Evolutionary conservation across 2,113 vertebrate genomes (phyloP), one percentile per base, ranked within the genome.

Genomic region (Pterocles orientalis): DNA sequence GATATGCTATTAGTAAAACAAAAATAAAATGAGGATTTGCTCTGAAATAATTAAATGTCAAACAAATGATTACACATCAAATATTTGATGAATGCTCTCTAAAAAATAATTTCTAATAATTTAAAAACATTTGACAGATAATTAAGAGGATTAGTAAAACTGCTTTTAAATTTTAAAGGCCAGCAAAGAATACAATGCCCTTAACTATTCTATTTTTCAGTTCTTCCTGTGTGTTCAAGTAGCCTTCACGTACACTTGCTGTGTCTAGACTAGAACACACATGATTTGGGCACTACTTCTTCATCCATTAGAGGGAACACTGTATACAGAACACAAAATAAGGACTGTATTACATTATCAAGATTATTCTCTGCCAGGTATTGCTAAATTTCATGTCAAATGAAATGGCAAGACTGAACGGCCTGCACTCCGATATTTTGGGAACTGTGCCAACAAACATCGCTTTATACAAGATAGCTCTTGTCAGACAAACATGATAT

Each of bases 31-130:
- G 29, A 86, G 72, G 76, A 92, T 86, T 82, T 95, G 60, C 31
- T 81, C 36, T 68, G 82, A 94, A 95, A 88, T 94, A 96, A 97
- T 96, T 95, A 95, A 80, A 93, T 81, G 88, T 88, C 88, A 92
- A 78, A 68, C 43, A 94, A 96, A 78, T 68, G 68, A 90, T 81
- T 96, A 70, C 57, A 75, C 36, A 77, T 82, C 84, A 95, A 96
- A 97, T 95, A 96, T 94, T 96, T 95, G 88, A 91, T 77, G 36
- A 93, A 83, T 94, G 33, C 15, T 78, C 60, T 78, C 85, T 91
- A 94, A 93, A 95, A 96, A 92, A 68, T 94, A 58, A 86, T 92
- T 96, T 86, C 85, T 83, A 90, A 88, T 95, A 12, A 66, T 86
- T 93, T 78, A 56, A 94, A 94, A 96, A 71, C 60, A 56, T 81